These are phyloP conservation scores for Chinchilla lanigera DNA, from an alignment of 2,113 vertebrate genomes.

Conservation along the genomic window DNA sequence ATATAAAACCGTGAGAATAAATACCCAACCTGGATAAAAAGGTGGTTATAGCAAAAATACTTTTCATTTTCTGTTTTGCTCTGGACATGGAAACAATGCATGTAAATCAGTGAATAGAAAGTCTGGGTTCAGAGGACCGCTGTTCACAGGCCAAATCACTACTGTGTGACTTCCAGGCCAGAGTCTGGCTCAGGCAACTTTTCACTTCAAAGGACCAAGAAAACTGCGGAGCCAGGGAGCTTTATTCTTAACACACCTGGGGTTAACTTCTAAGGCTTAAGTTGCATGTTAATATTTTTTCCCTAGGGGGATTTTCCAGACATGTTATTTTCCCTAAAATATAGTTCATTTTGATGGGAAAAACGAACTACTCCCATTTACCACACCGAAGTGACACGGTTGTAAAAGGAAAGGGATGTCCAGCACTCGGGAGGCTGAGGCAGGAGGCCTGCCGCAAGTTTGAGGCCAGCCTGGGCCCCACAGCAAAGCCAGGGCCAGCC, in stretches of 20 bases:
- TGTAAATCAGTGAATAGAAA: background rate
- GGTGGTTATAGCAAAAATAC: slow-evolving; percentile 7
- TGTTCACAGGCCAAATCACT: background rate
- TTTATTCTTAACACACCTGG: slow-evolving; percentile 59
- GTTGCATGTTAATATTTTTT: background rate
- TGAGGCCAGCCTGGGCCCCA: background rate
- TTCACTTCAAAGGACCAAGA: background rate
- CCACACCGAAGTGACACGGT: background rate
- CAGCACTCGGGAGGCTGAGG: background rate
- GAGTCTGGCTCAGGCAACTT: slow-evolving; percentile 12
- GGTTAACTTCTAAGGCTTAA: slow-evolving; percentile 63
- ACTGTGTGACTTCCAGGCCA: slow-evolving; percentile 42
- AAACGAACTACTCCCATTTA: background rate
- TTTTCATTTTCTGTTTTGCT: slow-evolving; percentile 33
- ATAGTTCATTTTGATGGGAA: slow-evolving; percentile 50
- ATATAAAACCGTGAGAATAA: slow-evolving; percentile 63
- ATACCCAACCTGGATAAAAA: slow-evolving; percentile 58
- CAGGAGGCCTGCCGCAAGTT: background rate
- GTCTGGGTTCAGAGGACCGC: background rate
- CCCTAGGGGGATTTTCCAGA: slow-evolving; percentile 38
- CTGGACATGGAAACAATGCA: slow-evolving; percentile 21
- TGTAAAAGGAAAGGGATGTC: background rate
- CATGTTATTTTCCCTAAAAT: slow-evolving; percentile 64
- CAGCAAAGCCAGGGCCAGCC: background rate
- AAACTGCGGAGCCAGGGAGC: background rate